Conservation (phyloP, 2,888 invertebrate species). For the Strigamia transsilvanica region DNA sequence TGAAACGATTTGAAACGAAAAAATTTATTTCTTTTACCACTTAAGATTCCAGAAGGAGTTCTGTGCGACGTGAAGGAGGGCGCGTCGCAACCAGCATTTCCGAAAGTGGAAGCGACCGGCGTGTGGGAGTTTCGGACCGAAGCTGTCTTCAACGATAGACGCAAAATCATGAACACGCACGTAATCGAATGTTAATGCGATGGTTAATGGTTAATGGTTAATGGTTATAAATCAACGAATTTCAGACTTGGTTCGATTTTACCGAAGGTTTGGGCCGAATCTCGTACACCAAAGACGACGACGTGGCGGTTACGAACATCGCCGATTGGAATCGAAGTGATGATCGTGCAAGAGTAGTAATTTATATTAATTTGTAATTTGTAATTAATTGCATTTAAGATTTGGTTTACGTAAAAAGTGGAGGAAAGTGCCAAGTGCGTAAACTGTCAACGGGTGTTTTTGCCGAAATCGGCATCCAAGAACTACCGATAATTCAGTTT, state of each 20-base stretch:
- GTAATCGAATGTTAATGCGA: neutral
- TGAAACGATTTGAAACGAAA: no score
- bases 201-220: no score
- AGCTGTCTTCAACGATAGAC: neutral
- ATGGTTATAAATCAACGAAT: neutral
- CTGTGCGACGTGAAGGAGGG: neutral
- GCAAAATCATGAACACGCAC: neutral
- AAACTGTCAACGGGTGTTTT: neutral
- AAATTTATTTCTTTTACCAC: neutral
- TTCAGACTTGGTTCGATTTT: neutral
- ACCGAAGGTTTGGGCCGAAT: neutral
- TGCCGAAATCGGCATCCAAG: neutral
- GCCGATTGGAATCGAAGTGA: neutral
- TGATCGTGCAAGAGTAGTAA: neutral
- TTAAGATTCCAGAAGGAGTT: neutral
- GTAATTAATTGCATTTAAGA: neutral
- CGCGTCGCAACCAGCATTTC: neutral
- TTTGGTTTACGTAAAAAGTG: neutral
- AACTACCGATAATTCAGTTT: neutral
- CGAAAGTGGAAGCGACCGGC: neutral
- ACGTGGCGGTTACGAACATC: neutral
- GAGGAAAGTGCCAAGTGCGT: neutral
- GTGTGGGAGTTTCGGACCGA: neutral
- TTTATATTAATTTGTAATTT: neutral
- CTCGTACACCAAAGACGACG: neutral